phyloP scores from a whole-genome alignment of 1,140 invertebrate genomes.

The Bacillus rossius region DNA sequence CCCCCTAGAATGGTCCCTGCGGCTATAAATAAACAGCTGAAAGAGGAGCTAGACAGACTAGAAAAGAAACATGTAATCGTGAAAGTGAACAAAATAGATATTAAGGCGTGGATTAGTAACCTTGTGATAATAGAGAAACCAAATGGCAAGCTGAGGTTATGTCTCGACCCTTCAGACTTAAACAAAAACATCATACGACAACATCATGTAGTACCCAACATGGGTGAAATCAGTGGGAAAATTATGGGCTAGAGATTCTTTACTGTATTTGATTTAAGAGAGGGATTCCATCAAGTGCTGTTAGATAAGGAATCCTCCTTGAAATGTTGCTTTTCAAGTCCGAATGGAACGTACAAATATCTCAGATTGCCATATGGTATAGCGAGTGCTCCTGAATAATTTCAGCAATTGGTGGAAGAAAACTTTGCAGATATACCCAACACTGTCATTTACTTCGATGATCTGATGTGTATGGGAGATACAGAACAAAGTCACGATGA shows the following conservation, averaged over 20 bases:
- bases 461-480: conserved; percentile 30
- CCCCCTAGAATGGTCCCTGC: conserved; percentile 22
- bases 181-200: conserved; percentile 16
- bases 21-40: conserved; percentile 18
- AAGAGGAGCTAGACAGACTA: conserved; percentile 23
- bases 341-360: conserved; percentile 33
- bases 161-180: conserved; percentile 34
- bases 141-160: conserved; percentile 37
- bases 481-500: conserved; percentile 26
- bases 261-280: conserved; percentile 3
- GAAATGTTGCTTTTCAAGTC: conserved; percentile 17
- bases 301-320: conserved; percentile 14
- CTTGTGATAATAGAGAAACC: conserved; percentile 28
- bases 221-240: conserved; percentile 14
- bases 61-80: conserved; percentile 14
- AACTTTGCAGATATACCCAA: conserved; percentile 30
- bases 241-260: conserved; percentile 18
- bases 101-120: conserved; percentile 34
- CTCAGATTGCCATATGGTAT: conserved; percentile 34
- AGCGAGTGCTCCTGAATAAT: conserved; percentile 30
- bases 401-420: conserved; percentile 29
- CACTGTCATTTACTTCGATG: conserved; percentile 35
- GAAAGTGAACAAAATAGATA: conserved; percentile 14
- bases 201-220: conserved; percentile 14
- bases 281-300: conserved; percentile 18